These are phyloP conservation scores for Bungarus multicinctus DNA, from an alignment of 2,113 vertebrate species.

Conservation along the genomic window DNA sequence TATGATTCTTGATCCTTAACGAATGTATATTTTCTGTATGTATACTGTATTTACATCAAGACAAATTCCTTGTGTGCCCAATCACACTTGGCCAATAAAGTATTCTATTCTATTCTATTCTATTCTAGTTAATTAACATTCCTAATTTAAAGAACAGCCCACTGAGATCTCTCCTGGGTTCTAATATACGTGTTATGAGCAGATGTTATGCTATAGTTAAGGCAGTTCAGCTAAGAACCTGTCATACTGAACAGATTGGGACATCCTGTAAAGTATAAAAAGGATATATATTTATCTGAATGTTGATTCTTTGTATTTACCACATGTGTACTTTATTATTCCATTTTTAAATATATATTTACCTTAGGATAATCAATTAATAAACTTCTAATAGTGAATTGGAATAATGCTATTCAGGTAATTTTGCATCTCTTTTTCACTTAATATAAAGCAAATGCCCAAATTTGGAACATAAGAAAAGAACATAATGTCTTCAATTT, in stretches of 20 bases:
- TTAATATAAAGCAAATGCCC: background rate
- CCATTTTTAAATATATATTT: background rate
- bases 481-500: background rate
- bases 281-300: background rate
- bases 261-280: background rate
- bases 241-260: background rate
- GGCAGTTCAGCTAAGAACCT: background rate
- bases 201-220: background rate
- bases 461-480: conserved; percentile 9
- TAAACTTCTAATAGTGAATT: background rate
- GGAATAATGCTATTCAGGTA: background rate
- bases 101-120: no score
- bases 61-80: no score
- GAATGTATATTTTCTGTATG: no score
- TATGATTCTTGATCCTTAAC: no score
- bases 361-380: background rate
- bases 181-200: background rate
- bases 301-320: background rate
- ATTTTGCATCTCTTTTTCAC: background rate
- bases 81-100: no score
- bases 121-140: background rate
- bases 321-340: background rate
- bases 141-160: no score
- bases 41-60: no score
- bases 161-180: background rate